Evolutionary conservation across 2,113 vertebrate genomes (phyloP).

Genomic region (Sialia sialis): DNA sequence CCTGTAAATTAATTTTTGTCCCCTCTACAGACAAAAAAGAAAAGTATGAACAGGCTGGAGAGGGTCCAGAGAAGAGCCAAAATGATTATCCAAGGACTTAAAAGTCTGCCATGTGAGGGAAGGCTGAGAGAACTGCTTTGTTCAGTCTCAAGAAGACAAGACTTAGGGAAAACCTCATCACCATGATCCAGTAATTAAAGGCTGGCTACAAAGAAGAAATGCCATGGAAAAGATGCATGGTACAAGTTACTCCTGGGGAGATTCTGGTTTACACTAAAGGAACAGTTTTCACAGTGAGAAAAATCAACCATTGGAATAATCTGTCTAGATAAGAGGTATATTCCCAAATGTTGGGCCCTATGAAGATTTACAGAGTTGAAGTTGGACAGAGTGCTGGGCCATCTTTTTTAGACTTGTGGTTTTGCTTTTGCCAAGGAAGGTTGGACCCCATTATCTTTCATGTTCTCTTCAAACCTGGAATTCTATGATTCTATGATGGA

Average conservation of each 20-base stretch:
- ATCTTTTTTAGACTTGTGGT: background rate
- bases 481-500: background rate
- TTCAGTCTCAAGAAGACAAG: background rate
- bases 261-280: background rate
- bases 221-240: background rate
- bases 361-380: background rate
- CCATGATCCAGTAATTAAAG: background rate
- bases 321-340: background rate
- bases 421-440: background rate
- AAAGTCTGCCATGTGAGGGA: background rate
- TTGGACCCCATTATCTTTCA: background rate
- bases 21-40: background rate
- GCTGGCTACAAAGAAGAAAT: background rate
- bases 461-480: background rate
- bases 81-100: background rate
- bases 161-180: background rate
- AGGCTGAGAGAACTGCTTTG: background rate
- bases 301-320: background rate
- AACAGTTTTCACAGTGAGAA: background rate
- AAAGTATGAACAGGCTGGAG: accelerated
- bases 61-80: background rate
- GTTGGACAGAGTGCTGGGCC: background rate
- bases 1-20: background rate
- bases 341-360: background rate
- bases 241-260: background rate